These are phyloP conservation scores for Acanthopleura granulata DNA, from an alignment of 2,888 invertebrate genomes.

Conservation along the genomic window DNA sequence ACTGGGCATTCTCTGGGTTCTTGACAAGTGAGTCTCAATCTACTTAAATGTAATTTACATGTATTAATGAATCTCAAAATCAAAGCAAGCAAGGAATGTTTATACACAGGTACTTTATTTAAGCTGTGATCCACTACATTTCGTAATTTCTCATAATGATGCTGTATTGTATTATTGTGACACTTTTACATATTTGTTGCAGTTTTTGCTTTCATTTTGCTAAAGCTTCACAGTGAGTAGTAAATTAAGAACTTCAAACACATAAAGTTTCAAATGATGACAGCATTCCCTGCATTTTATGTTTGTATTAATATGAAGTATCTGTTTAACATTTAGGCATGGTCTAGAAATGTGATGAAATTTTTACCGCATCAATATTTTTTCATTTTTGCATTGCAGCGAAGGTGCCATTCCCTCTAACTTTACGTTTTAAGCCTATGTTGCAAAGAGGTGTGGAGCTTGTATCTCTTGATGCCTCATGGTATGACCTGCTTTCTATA, in stretches of 20 bases:
- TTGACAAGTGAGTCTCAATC: slow-evolving; percentile 83
- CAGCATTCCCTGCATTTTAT: no score
- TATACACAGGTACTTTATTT: no score
- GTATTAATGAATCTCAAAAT: no score
- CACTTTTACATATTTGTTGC: no score
- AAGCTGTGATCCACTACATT: no score
- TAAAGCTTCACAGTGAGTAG: no score
- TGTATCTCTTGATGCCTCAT: slow-evolving; percentile 94
- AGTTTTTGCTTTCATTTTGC: no score
- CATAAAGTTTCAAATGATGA: no score
- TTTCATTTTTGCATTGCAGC: slow-evolving; percentile 74
- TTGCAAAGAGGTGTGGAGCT: slow-evolving; percentile 97
- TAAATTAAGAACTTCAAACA: no score
- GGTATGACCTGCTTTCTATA: slow-evolving; percentile 73
- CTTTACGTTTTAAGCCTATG: slow-evolving; percentile 99
- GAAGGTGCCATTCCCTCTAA: slow-evolving; percentile 99
- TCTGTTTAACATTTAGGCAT: background rate
- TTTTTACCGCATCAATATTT: background rate
- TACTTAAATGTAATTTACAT: background rate
- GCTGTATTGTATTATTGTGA: no score
- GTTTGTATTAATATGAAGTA: background rate
- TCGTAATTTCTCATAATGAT: no score
- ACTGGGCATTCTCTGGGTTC: slow-evolving; percentile 99
- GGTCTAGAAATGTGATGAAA: background rate
- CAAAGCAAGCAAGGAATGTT: no score